Evolutionary conservation across 2,888 invertebrate species (phyloP).

Genomic region (Callosobruchus maculatus): DNA sequence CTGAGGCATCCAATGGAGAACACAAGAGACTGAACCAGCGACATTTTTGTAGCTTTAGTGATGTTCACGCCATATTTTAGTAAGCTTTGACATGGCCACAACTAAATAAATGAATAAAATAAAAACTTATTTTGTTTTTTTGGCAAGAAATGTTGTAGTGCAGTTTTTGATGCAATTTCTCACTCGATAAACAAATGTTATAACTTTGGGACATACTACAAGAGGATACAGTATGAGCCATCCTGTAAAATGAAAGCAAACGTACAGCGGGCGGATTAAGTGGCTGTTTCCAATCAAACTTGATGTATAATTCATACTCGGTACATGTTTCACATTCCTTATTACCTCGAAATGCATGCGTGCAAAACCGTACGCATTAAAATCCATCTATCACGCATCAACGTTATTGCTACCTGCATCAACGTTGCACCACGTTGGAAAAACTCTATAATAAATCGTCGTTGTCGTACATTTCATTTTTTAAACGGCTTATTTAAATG

Average conservation of each 20-base stretch:
- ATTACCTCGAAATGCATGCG: neutral
- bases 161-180: no score
- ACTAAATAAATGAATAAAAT: no score
- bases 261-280: neutral
- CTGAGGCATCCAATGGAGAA: no score
- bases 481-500: neutral
- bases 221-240: neutral
- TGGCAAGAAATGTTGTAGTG: no score
- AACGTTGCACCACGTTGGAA: neutral
- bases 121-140: no score
- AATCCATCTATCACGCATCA: neutral
- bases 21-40: no score
- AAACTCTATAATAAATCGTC: neutral
- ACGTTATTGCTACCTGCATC: neutral
- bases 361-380: neutral
- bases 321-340: neutral
- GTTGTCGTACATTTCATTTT: neutral
- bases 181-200: no score
- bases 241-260: neutral
- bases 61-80: no score
- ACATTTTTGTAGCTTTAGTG: no score
- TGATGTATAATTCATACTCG: neutral
- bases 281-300: neutral
- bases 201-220: no score
- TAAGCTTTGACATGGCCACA: no score